Evolutionary conservation across 2,888 invertebrate species (phyloP).

Genomic region (Mimachlamys varia): DNA sequence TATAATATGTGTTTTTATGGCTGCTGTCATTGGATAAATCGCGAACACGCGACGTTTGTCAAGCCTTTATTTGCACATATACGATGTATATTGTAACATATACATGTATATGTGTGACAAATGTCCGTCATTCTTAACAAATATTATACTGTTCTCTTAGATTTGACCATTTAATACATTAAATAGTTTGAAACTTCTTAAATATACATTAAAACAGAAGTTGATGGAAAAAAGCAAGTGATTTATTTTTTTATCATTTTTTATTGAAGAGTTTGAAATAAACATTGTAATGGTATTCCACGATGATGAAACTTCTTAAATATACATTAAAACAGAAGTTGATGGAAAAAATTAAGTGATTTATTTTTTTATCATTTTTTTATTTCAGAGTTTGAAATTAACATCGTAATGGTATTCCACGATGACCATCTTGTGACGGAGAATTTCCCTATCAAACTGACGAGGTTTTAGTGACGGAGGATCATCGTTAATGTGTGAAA

Average conservation of each 20-base stretch:
- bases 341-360: not conserved
- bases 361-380: conserved; percentile 48
- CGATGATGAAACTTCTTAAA: too few species aligned
- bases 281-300: conserved; percentile 96
- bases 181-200: too few species aligned
- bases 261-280: conserved; percentile 94
- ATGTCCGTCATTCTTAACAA: too few species aligned
- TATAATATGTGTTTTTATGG: too few species aligned
- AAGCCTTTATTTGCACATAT: not conserved
- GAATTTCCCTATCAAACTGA: conserved; percentile 91
- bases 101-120: not conserved
- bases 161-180: too few species aligned
- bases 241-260: conserved; percentile 41
- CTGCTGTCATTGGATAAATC: too few species aligned
- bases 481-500: not conserved
- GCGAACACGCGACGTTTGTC: too few species aligned
- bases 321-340: too few species aligned
- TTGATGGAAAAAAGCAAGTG: not conserved
- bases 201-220: too few species aligned
- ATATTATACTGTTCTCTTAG: too few species aligned
- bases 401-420: conserved; percentile 94
- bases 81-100: too few species aligned
- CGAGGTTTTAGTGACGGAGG: conserved; percentile 69
- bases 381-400: conserved; percentile 95
- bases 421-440: conserved; percentile 96